These are phyloP conservation scores for Melopsittacus undulatus DNA, from an alignment of 2,797 vertebrate species.

Conservation along the genomic window DNA sequence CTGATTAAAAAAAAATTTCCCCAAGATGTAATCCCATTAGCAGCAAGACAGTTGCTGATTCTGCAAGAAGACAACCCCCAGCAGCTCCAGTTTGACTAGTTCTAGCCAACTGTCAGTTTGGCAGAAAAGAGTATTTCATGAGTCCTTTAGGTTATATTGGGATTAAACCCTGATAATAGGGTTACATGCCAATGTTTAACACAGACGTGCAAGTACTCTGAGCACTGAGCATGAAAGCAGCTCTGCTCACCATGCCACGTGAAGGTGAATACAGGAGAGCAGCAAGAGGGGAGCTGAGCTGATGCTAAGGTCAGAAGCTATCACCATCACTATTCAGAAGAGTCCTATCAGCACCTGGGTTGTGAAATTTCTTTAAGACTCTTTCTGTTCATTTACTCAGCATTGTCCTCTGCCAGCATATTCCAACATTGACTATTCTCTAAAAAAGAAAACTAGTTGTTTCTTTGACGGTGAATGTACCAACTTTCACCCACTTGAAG, in stretches of 20 bases:
- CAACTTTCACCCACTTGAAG: not conserved
- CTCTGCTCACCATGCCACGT: rapidly evolving
- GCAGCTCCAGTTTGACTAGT: not conserved
- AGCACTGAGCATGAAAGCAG: not conserved
- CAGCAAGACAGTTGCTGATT: not conserved
- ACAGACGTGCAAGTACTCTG: not conserved
- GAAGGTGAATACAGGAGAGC: not conserved
- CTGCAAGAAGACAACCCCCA: not conserved
- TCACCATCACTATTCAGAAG: not conserved
- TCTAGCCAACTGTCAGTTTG: not conserved
- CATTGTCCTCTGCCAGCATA: not conserved
- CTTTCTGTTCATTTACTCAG: not conserved
- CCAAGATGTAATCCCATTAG: not conserved
- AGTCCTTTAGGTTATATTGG: not conserved
- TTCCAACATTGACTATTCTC: not conserved
- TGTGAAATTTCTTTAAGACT: not conserved
- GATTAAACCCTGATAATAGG: not conserved
- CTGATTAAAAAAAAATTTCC: not conserved
- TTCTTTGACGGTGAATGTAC: not conserved
- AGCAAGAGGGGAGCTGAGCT: not conserved
- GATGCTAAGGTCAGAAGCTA: not conserved
- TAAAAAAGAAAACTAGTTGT: not conserved
- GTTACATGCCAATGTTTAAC: not conserved
- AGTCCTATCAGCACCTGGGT: rapidly evolving
- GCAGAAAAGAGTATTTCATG: not conserved